A percentile compares a stretch with the other conserved stretches of the same genome.
Evolutionary conservation across 2,113 vertebrate genomes (phyloP).

Genomic region (Cercocebus atys): DNA sequence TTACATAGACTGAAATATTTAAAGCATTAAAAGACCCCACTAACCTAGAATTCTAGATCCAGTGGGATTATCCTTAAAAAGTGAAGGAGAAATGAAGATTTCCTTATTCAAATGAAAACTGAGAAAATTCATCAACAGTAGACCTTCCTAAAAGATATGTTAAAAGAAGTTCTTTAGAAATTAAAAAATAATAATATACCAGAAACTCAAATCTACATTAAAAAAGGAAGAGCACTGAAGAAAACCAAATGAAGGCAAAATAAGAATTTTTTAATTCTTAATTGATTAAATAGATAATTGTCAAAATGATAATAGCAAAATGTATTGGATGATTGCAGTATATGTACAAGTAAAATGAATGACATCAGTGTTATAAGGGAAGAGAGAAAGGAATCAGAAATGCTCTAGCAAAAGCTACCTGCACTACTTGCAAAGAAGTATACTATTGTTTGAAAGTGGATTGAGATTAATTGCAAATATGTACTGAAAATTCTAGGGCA

Average conservation of each 20-base stretch:
- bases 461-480: neutral
- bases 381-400: neutral
- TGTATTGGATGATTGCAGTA: neutral
- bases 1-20: neutral
- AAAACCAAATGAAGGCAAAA: neutral
- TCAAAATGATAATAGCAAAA: neutral
- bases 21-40: neutral
- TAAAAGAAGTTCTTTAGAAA: neutral
- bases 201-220: constrained; percentile 2
- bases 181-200: neutral
- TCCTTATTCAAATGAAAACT: neutral
- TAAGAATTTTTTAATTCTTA: neutral
- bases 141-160: neutral
- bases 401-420: neutral
- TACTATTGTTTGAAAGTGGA: neutral
- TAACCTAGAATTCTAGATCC: neutral
- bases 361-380: neutral
- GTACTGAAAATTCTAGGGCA: neutral
- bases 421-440: neutral
- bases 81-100: neutral
- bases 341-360: neutral
- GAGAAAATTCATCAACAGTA: neutral
- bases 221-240: neutral
- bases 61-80: neutral
- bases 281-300: neutral